phyloP scores from a whole-genome alignment of 2,888 invertebrate species.

The Pheosia gnoma region DNA sequence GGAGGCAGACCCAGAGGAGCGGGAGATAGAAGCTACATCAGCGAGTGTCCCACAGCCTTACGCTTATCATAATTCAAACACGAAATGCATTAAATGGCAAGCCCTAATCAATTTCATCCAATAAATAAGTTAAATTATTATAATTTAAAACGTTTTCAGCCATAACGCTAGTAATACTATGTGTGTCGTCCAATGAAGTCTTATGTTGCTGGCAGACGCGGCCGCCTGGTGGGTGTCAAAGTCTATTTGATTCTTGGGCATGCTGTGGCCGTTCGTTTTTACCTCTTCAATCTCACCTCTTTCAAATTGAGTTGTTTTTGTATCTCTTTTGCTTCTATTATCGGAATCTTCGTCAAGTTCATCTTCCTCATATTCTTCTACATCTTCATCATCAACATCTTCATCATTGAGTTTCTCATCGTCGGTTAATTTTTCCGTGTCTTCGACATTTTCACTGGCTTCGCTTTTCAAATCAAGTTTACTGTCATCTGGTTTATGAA shows the following conservation, averaged over 20 bases:
- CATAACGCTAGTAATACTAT: conserved; percentile 55
- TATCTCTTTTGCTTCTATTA: conserved; percentile 56
- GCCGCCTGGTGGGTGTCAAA: conserved; percentile 43
- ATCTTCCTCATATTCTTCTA: conserved; percentile 45
- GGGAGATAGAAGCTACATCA: conserved; percentile 19
- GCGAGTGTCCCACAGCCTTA: conserved; percentile 45
- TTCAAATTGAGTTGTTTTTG: conserved; percentile 64
- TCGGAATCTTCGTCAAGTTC: conserved; percentile 29
- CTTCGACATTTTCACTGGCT: conserved; percentile 54
- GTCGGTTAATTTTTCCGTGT: conserved; percentile 31
- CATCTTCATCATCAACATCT: conserved; percentile 44
- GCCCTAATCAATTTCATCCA: conserved; percentile 66
- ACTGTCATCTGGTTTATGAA: conserved; percentile 44
- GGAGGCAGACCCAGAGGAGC: not conserved
- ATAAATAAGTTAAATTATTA: conserved; percentile 71
- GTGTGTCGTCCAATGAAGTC: conserved; percentile 44
- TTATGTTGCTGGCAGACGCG: conserved; percentile 27
- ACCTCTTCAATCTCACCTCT: conserved; percentile 57
- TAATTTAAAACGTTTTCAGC: conserved; percentile 55
- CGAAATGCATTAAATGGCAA: conserved; percentile 80
- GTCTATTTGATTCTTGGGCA: conserved; percentile 60
- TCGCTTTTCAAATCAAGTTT: conserved; percentile 56
- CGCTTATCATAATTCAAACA: conserved; percentile 42
- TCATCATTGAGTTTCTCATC: conserved; percentile 38
- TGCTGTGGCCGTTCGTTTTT: conserved; percentile 51